Percentiles rank a stretch among this genome's conserved stretches.
These are phyloP conservation scores for Ophiodon elongatus DNA, from an alignment of 2,113 vertebrate species.

Conservation along the genomic window DNA sequence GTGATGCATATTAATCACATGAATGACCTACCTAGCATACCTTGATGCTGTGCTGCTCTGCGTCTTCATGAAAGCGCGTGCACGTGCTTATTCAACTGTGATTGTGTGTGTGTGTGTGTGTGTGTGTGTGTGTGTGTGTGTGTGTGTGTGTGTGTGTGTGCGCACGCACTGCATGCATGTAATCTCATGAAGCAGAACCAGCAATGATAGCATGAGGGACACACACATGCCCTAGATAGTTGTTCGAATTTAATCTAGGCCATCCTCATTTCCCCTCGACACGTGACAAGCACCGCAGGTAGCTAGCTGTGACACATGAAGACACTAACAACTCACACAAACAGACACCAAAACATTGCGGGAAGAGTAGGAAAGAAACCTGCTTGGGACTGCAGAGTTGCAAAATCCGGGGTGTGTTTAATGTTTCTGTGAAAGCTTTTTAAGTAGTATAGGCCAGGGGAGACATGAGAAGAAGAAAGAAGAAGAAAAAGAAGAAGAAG, in stretches of 20 bases:
- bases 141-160: neutral
- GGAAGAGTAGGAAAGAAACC: constrained; percentile 22
- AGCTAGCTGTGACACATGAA: constrained; percentile 56
- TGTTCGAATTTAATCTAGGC: constrained; percentile 80
- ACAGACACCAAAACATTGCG: constrained; percentile 44
- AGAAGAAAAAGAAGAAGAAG: constrained; percentile 2
- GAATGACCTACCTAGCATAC: constrained; percentile 46
- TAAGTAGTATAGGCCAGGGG: constrained; percentile 56
- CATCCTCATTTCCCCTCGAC: constrained; percentile 73
- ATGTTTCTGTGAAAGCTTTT: constrained; percentile 62
- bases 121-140: constrained; percentile 1
- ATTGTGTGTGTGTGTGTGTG: constrained; percentile 7
- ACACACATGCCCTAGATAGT: constrained; percentile 79
- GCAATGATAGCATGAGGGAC: constrained; percentile 70
- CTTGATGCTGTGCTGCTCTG: constrained; percentile 1
- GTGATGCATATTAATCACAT: constrained; percentile 61
- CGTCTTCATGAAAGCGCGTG: constrained; percentile 9
- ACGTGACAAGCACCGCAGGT: constrained; percentile 77
- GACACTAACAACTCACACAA: constrained; percentile 16
- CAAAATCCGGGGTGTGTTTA: constrained; percentile 48
- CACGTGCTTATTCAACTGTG: constrained; percentile 35
- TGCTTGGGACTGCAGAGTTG: constrained; percentile 48
- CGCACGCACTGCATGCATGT: constrained; percentile 40
- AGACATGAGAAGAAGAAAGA: constrained; percentile 45
- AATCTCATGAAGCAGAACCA: constrained; percentile 69